These are phyloP conservation scores for Turritopsis dohrnii DNA, from an alignment of 30 jellyfish, hydroid and myxozoan genomes.

Conservation along the genomic window DNA sequence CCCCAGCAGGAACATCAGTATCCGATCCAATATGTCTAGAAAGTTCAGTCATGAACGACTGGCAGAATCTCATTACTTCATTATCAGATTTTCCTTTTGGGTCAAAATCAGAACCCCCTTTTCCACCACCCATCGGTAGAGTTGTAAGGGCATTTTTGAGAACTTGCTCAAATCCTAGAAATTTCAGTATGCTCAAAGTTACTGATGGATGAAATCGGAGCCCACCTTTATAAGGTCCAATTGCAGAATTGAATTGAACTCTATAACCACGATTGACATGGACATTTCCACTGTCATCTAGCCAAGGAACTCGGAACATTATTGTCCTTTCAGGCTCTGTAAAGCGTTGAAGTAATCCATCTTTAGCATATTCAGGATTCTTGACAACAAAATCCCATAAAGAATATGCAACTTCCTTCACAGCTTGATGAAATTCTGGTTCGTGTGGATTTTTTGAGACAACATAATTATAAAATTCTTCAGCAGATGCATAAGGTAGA, in stretches of 20 bases:
- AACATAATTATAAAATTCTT: slow-evolving; percentile 50
- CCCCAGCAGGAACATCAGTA: slow-evolving; percentile 96
- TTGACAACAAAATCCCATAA: slow-evolving; percentile 61
- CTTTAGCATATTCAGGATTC: slow-evolving; percentile 54
- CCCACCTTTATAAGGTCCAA: slow-evolving; percentile 95
- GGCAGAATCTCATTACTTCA: slow-evolving; percentile 91
- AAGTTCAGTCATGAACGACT: slow-evolving; percentile 86
- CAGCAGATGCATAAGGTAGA: slow-evolving; percentile 61
- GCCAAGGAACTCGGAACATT: slow-evolving; percentile 85
- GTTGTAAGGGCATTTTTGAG: slow-evolving; percentile 75
- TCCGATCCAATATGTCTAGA: slow-evolving; percentile 61
- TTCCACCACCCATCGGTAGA: slow-evolving; percentile 93
- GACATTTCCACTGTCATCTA: slow-evolving; percentile 66
- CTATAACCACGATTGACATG: slow-evolving; percentile 89
- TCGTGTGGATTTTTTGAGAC: slow-evolving; percentile 55
- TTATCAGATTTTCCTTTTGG: slow-evolving; percentile 81
- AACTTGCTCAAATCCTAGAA: slow-evolving; percentile 82
- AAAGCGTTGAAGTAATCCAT: slow-evolving; percentile 71
- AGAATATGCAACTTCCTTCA: slow-evolving; percentile 74
- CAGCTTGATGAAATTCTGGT: slow-evolving; percentile 86
- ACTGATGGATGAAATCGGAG: slow-evolving; percentile 86
- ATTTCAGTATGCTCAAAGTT: slow-evolving; percentile 66
- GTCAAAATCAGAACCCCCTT: slow-evolving; percentile 84
- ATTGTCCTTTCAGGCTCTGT: slow-evolving; percentile 83
- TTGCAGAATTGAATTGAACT: slow-evolving; percentile 80